Conservation (phyloP, 2,888 invertebrate genomes). For the Heliconius charithonia region DNA sequence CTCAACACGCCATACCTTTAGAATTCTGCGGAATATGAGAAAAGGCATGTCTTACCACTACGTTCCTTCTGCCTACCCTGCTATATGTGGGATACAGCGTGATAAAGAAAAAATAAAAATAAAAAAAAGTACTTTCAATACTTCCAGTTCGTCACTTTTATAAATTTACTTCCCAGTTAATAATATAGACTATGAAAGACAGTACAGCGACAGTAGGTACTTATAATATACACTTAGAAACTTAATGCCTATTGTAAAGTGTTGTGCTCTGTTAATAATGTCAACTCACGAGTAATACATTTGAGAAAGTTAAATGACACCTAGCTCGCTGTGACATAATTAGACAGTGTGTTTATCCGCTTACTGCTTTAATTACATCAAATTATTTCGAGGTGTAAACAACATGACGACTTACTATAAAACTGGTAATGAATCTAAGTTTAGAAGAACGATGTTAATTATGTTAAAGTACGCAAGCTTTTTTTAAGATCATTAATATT, state of each 20-base stretch:
- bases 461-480: not conserved
- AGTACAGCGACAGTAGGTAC: not conserved
- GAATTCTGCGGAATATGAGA: no score
- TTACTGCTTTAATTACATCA: conserved; percentile 26
- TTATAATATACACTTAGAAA: not conserved
- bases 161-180: not conserved
- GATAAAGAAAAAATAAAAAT: not conserved
- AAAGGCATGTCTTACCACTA: no score
- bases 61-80: no score
- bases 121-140: not conserved
- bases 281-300: conserved; percentile 50
- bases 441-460: conserved; percentile 1
- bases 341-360: conserved; percentile 4
- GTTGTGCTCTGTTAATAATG: conserved; percentile 50
- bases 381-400: conserved; percentile 27
- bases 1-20: no score
- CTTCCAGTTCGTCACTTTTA: not conserved
- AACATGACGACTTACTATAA: conserved; percentile 6
- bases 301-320: conserved; percentile 52
- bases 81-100: no score
- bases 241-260: conserved; percentile 38
- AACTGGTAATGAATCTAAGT: conserved; percentile 7
- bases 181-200: not conserved
- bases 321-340: conserved; percentile 41
- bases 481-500: not conserved